Evolutionary conservation across 2,797 vertebrate species (phyloP), one percentile per base, ranked within the genome.

Genomic region (Halcyon smyrnensis): DNA sequence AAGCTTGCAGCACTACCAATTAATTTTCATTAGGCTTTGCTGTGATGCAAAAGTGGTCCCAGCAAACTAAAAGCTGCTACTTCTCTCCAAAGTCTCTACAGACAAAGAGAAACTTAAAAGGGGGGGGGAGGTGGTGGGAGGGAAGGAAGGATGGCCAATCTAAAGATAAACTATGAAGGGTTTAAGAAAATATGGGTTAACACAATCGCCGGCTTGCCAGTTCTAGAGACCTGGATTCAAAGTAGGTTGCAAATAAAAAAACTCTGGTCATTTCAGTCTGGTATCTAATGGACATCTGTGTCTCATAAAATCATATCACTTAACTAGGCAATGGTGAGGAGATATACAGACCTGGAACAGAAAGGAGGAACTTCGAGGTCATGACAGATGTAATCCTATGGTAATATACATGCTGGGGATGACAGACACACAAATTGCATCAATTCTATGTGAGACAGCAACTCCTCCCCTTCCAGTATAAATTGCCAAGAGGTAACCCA

Each of bases 1-100:
- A 89, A 73, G 59, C 32, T 87, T 91, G 39, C 5, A 3, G 39
- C 1, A 9, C 18, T 84, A 91, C 5, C 51, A 75, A 86, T 93
- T 96, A 83, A 73, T 95, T 96, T 96, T 87, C 87, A 81, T 95
- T 90, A 93, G 50, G 53, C 9, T 78, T 83, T 67, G n/a, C 62
- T 87, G 32, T 67, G 59, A 87, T 73, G 53, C 28, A 87, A 82
- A 78, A 78, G 23, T 41, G 27, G 32, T 54, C 46, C 45, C 46
- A 90, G 59, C 16, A 90, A 84, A 59, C 45, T 50, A 70, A 68
- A 13, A 65, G 28, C 13, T 48, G 27, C 86, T 70, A 57, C 24
- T 77, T 84, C 16, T 67, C 41, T 69, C 46, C 60, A 46, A 75
- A 74, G 25, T 48, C 39, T 77, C 54, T 81, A 50, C 21, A 73